Conservation (phyloP, 2,113 vertebrate genomes). For the Genyomyrus donnyi region DNA sequence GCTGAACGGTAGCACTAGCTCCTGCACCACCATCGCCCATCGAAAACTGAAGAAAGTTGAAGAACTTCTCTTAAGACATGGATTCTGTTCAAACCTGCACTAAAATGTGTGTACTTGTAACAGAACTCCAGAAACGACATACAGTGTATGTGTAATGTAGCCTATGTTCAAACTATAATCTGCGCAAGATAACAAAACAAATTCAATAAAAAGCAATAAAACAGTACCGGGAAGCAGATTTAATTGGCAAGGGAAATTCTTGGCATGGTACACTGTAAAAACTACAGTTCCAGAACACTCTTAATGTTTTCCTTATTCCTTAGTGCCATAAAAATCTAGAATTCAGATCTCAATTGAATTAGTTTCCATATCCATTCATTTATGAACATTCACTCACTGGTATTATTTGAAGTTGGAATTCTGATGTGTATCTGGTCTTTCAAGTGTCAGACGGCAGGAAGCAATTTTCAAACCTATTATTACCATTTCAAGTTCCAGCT, state of each 20-base stretch:
- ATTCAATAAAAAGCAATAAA: not conserved
- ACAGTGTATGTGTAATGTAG: not conserved
- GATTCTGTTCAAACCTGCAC: not conserved
- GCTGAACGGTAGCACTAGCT: too few relatives aligned
- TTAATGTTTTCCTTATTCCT: not conserved
- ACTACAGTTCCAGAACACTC: not conserved
- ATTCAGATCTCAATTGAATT: not conserved
- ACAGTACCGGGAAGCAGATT: not conserved
- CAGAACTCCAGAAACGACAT: not conserved
- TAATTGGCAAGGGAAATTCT: not conserved
- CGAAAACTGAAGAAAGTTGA: not conserved
- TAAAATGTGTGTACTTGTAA: not conserved
- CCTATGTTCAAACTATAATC: not conserved
- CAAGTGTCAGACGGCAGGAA: not conserved
- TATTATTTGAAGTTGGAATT: not conserved
- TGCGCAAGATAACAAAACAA: not conserved
- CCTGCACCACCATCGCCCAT: too few relatives aligned
- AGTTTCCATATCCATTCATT: not conserved
- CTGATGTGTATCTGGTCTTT: not conserved
- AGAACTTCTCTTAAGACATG: not conserved
- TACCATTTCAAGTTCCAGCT: not conserved
- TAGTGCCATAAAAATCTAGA: not conserved
- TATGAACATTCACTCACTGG: not conserved
- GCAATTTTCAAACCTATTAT: not conserved
- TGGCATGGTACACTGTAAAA: not conserved